Evolutionary conservation across 1,140 invertebrate species (phyloP), one percentile per base, ranked within the genome.

Genomic region (Lasioglossum baleicum): DNA sequence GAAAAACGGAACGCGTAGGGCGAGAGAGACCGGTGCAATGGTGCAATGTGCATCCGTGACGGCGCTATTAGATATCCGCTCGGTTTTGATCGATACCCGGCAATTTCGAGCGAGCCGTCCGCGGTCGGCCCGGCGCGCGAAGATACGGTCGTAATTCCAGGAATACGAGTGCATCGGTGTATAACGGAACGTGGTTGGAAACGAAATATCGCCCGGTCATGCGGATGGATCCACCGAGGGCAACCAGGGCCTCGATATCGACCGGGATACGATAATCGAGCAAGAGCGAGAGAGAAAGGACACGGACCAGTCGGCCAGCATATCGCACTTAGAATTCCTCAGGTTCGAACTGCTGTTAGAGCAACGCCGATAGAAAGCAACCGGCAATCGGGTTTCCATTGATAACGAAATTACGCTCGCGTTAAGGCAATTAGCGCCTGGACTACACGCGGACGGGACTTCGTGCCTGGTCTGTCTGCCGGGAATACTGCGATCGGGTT

Each of bases 61-160:
- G 71, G 42, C 63, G 71, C 42, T 65, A 73, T 78, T 78, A 78
- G 75, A 78, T 79, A 79, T 79, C 76, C 69, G 40, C 64, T 80
- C 42, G 64, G 53, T 51, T 66, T 80, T 80, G 78, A 80, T 80
- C 71, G 78, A 80, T 75, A 80, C 78, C 72, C 72, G 26, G 78
- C 71, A 74, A 75, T 80, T 80, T 80, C 78, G 63, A 51, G 71
- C 17, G 70, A 35, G 44, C 44, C 56, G 20, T 1, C 35, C 3
- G 1, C 3, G 3, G 35, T 11, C 44, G 44, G 26, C 26, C 26
- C 10, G 44, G 10, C 67, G 66, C 75, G 66, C 48, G 67, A 71
- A 77, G 44, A 72, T 70, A 51, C 75, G 69, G 7, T 35, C 69
- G 64, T 74, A 80, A 80, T 80, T 80, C 72, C 78, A 68, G 71